Percentiles rank a stretch among this genome's conserved stretches.
phyloP scores from a whole-genome alignment of 2,113 vertebrate genomes.

The Myrmophylax atrothorax region DNA sequence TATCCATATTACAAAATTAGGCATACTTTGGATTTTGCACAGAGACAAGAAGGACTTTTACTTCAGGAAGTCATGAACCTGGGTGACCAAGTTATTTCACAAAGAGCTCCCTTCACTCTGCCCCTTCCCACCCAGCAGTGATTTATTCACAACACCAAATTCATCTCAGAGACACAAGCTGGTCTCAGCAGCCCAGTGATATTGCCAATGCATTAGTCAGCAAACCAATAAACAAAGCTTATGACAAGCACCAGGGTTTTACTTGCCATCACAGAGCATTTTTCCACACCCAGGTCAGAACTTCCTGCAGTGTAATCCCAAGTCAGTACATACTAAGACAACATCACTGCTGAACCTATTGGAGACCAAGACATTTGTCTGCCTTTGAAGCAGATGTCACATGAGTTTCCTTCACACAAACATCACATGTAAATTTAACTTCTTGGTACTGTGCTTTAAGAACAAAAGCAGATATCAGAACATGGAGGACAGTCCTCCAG shows the following conservation, averaged over 20 bases:
- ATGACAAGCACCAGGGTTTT: background rate
- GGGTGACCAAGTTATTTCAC: background rate
- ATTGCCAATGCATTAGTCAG: background rate
- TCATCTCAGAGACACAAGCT: background rate
- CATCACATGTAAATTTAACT: constrained; percentile 63
- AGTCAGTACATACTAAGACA: constrained; percentile 60
- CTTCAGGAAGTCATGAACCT: constrained; percentile 56
- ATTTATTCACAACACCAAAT: background rate
- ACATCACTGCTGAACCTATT: constrained; percentile 53
- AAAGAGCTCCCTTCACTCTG: background rate
- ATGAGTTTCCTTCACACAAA: constrained; percentile 64
- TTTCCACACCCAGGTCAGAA: constrained; percentile 23
- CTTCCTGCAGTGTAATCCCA: constrained; percentile 50
- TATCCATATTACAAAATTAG: constrained; percentile 64
- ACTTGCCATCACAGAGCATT: background rate
- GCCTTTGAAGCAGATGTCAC: constrained; percentile 59
- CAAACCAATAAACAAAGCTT: background rate
- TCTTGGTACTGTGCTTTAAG: constrained; percentile 71
- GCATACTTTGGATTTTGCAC: constrained; percentile 71
- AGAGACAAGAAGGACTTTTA: constrained; percentile 65
- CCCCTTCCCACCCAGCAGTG: background rate
- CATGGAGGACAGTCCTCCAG: constrained; percentile 49
- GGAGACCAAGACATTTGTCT: constrained; percentile 52
- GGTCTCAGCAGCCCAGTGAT: background rate
- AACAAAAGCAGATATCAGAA: constrained; percentile 68